A percentile compares a stretch with the other conserved stretches of the same genome.
Evolutionary conservation across 1,140 invertebrate genomes (phyloP).

Genomic region (Solenopsis fugax): DNA sequence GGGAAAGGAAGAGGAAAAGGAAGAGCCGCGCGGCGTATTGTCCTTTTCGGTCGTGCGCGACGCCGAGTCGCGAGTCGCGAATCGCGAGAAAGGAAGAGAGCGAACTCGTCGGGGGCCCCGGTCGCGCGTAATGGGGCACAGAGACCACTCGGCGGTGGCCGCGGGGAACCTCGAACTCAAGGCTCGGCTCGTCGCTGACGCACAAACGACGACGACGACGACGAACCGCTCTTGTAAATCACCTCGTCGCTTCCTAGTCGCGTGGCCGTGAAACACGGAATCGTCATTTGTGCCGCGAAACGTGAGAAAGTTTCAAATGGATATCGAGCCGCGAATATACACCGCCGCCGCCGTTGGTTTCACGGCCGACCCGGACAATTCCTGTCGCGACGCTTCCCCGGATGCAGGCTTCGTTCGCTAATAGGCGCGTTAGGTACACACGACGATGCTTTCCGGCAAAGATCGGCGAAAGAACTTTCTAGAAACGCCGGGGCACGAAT

Average conservation of each 20-base stretch:
- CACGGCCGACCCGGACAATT: constrained; percentile 48
- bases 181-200: constrained; percentile 51
- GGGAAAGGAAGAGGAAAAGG: constrained; percentile 56
- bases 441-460: background rate
- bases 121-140: background rate
- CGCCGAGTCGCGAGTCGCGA: background rate
- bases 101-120: background rate
- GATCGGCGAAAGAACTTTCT: background rate
- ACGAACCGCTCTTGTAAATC: constrained; percentile 56
- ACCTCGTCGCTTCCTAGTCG: constrained; percentile 56
- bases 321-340: constrained; percentile 39
- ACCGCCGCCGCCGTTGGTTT: background rate
- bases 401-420: constrained; percentile 18
- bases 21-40: constrained; percentile 46
- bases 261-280: constrained; percentile 77
- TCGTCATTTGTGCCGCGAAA: constrained; percentile 79
- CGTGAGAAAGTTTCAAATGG: constrained; percentile 80
- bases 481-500: background rate
- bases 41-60: constrained; percentile 52
- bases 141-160: background rate
- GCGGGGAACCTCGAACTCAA: constrained; percentile 8
- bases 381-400: constrained; percentile 11
- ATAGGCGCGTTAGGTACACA: constrained; percentile 1
- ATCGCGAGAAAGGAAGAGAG: constrained; percentile 13
- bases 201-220: constrained; percentile 39